phyloP scores from a whole-genome alignment of 1,140 invertebrate species.

The Polypedilum vanderplanki region DNA sequence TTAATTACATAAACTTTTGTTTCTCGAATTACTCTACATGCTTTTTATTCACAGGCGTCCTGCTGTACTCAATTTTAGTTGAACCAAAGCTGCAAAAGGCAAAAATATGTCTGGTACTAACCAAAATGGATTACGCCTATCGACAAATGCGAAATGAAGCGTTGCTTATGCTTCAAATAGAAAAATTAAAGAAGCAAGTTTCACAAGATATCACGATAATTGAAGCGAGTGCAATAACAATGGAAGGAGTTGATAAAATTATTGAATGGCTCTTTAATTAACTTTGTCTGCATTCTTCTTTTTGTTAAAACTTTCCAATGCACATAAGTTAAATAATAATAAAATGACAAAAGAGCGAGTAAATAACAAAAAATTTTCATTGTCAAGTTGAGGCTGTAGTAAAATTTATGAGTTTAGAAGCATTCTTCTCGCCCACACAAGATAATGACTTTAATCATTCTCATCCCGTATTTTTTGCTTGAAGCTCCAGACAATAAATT shows the following conservation, averaged over 20 bases:
- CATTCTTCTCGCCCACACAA: not conserved
- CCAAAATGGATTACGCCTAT: constrained; percentile 76
- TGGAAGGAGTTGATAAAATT: constrained; percentile 59
- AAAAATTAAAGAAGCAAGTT: constrained; percentile 56
- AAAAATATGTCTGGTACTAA: constrained; percentile 64
- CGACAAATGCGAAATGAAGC: constrained; percentile 76
- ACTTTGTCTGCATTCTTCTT: not conserved
- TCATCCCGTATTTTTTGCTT: not conserved
- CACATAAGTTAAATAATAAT: not conserved
- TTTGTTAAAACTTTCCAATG: not conserved
- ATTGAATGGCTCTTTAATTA: constrained; percentile 50
- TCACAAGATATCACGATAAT: constrained; percentile 57
- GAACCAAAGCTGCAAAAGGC: constrained; percentile 56
- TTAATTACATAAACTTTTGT: not conserved
- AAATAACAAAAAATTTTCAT: not conserved
- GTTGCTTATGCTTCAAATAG: constrained; percentile 64
- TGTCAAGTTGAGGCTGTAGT: not conserved
- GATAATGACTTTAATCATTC: not conserved
- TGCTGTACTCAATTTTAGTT: constrained; percentile 65
- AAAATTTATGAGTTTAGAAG: constrained; percentile 19
- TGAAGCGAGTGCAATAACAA: constrained; percentile 64
- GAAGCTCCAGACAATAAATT: not conserved
- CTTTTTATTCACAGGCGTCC: constrained; percentile 43
- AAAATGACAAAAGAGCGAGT: not conserved
- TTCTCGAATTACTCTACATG: not conserved